Evolutionary conservation across 2,797 vertebrate species (phyloP), one percentile per base, ranked within the genome.

Genomic region (Hypotaenidia philippensis): DNA sequence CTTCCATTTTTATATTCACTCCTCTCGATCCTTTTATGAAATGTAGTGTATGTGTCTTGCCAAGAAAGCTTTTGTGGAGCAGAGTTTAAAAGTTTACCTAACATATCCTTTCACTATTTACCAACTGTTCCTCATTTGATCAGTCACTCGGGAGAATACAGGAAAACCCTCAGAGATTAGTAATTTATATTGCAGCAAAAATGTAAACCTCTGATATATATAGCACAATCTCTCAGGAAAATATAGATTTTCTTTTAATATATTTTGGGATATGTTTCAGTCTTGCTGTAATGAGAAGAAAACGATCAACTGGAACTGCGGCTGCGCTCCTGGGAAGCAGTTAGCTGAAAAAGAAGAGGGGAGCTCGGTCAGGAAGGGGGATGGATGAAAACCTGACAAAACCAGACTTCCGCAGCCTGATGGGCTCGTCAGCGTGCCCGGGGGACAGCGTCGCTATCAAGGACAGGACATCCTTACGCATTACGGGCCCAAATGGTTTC

Each of bases 311-410:
- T 96, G 66, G 97, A 97, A 94, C 97, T 97, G 94, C 93, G 97
- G 97, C 97, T 98, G 97, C 98, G 92, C 97, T 98, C 98, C 97
- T 1, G 83, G 98, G 98, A 98, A 98, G 97, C 98, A 98, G 99
- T 99, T 99, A 99, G 98, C 99, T 99, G 97, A 69, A 98, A 98
- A 96, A 90, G 92, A 97, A 97, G 64, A 31, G 96, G 96, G 97
- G 81, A 95, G 72, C 80, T 97, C 82, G 60, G 88, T 97, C 83
- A 98, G 91, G 64, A 91, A 87, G 76, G 22, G 81, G 20, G 91
- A 52, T 11, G 4, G 41, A 79, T 17, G 12, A 78, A 60, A 59
- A 69, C 22, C 19, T 57, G 66, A 66, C 52, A 93, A 53, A 78
- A 86, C 91, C 4, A 64, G 1, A 88, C 26, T 61, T 93, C 52